These are phyloP conservation scores for Dreissena polymorpha DNA, from an alignment of 1,140 invertebrate species.

Conservation along the genomic window DNA sequence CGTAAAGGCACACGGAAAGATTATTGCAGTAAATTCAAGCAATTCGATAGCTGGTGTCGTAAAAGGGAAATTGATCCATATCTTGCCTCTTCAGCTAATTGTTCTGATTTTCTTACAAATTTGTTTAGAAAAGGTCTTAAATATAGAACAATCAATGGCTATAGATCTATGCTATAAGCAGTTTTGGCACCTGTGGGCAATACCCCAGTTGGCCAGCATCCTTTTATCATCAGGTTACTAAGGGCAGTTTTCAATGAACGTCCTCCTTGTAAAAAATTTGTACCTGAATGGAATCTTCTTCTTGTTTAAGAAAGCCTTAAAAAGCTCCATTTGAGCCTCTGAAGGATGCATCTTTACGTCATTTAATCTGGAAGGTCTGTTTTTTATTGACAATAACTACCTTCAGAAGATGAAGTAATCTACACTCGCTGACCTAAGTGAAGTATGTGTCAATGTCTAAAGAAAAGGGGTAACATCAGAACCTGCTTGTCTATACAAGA, in stretches of 20 bases:
- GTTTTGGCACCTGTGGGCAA: background rate
- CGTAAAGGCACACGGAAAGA: slow-evolving; percentile 32
- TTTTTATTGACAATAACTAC: slow-evolving; percentile 6
- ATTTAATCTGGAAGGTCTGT: slow-evolving; percentile 20
- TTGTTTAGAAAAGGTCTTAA: background rate
- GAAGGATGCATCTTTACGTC: background rate
- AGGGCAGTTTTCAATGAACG: slow-evolving; percentile 29
- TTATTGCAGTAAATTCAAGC: background rate
- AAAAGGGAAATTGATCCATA: slow-evolving; percentile 18
- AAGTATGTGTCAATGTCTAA: slow-evolving; percentile 42
- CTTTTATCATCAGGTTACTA: background rate
- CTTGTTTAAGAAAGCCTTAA: slow-evolving; percentile 19
- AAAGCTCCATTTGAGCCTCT: slow-evolving; percentile 28
- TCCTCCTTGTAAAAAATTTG: slow-evolving; percentile 15
- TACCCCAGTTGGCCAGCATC: background rate
- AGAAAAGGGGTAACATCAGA: slow-evolving; percentile 51
- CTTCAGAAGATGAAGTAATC: slow-evolving; percentile 51
- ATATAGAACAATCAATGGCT: slow-evolving; percentile 20
- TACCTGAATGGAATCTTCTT: slow-evolving; percentile 53
- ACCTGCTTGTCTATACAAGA: slow-evolving; percentile 48
- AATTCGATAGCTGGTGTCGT: no score
- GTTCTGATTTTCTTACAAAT: slow-evolving; percentile 22
- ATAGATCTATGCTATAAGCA: slow-evolving; percentile 28
- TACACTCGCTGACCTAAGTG: slow-evolving; percentile 46
- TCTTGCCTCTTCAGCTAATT: slow-evolving; percentile 3